Conservation (phyloP, 2,113 vertebrate species). For the Mirounga angustirostris region DNA sequence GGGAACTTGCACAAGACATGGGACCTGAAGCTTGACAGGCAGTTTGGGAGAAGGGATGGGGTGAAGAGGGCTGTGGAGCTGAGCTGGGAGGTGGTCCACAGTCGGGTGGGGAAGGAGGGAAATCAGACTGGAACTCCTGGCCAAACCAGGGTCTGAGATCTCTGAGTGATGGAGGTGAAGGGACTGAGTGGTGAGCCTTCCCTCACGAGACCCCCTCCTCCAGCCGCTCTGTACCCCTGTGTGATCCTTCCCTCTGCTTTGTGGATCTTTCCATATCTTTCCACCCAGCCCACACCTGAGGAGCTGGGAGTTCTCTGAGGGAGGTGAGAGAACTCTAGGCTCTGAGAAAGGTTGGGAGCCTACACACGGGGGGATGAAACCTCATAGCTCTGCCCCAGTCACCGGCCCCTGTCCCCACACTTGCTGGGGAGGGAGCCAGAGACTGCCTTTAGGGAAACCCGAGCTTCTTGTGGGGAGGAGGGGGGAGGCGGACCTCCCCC, state of each 20-base stretch:
- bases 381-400: background rate
- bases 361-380: background rate
- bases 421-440: background rate
- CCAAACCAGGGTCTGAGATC: background rate
- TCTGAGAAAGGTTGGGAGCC: background rate
- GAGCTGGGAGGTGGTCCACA: background rate
- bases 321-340: background rate
- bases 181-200: background rate
- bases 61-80: background rate
- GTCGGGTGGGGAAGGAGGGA: background rate
- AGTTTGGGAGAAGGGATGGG: background rate
- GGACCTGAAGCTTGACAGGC: background rate
- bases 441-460: background rate
- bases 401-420: background rate
- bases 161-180: background rate
- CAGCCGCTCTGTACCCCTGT: background rate
- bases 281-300: background rate
- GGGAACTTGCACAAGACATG: background rate
- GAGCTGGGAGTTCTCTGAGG: background rate
- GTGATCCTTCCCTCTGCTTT: background rate
- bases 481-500: too few relatives aligned
- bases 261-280: background rate
- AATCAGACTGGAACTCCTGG: background rate
- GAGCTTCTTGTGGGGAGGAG: background rate
- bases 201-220: background rate